Percentiles rank a stretch among this genome's conserved stretches.
phyloP scores from a whole-genome alignment of 2,113 vertebrate genomes.

The Dicentrarchus labrax region DNA sequence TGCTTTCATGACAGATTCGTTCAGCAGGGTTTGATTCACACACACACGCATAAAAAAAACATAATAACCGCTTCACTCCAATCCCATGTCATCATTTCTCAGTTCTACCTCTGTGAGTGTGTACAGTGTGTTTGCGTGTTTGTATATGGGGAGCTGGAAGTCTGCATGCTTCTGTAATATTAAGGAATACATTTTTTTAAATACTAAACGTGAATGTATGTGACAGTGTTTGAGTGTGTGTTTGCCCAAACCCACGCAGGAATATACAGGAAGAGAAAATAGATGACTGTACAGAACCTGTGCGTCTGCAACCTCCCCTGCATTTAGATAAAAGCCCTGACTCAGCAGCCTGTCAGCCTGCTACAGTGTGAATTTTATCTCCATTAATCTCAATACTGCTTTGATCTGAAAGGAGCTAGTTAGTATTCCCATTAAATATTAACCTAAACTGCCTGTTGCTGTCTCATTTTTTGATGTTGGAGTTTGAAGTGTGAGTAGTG shows the following conservation, averaged over 20 bases:
- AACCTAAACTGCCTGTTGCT: background rate
- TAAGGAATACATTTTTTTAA: background rate
- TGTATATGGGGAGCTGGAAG: background rate
- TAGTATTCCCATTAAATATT: constrained; percentile 6
- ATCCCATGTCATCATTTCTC: background rate
- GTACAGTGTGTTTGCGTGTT: background rate
- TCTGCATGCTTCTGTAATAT: background rate
- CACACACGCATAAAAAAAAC: background rate
- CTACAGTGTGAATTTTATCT: background rate
- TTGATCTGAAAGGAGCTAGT: constrained; percentile 5
- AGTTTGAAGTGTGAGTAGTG: background rate
- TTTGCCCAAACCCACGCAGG: background rate
- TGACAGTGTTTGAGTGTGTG: background rate
- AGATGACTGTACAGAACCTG: background rate
- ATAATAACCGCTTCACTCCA: background rate
- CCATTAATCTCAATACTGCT: constrained; percentile 15
- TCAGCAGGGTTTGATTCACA: background rate
- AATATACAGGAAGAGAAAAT: background rate
- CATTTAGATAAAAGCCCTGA: background rate
- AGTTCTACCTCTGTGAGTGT: background rate
- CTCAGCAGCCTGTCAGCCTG: constrained; percentile 11
- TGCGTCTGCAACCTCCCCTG: background rate
- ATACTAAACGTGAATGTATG: background rate
- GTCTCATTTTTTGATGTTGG: background rate
- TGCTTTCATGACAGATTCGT: background rate